Base-by-base conservation (phyloP, 1,140 invertebrate species). In the Drosophila santomea region DNA sequence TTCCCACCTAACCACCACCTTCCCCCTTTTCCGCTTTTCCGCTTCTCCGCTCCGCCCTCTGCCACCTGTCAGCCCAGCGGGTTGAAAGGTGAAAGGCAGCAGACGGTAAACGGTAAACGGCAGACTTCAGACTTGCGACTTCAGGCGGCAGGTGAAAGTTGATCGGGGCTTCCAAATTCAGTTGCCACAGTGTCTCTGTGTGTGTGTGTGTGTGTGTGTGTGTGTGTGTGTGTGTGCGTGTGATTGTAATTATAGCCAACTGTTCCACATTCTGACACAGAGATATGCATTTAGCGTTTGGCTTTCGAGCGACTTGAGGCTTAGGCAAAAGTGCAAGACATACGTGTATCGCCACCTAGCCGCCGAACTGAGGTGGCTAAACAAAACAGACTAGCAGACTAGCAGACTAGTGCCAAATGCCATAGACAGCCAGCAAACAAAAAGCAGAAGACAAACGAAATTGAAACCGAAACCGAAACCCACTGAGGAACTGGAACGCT, bases 191-290 rank as follows among this genome's bases (percentile, higher is more conserved):
- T 15, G 6, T 7, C 7, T 7, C 41, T n/a, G n/a, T n/a, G n/a
- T 15, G 7, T 43, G 14, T 15, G 14, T 15, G 14, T 41, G 14
- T 32, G 28, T 28, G 3, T 44, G 8, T 11, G 15, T 23, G 15
- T 11, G 3, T 4, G 10, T 12, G 48, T 20, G 3, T 44, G 8
- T 11, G 15, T 23, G 15, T 11, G 3, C 11, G 10, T 12, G 48
- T 69, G 66, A 39, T 48, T 58, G 61, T 75, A 76, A 75, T 76
- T 75, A 76, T 76, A 76, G 73, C 72, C 71, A 67, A 76, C 62
- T 76, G 73, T 54, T 58, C 73, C 73, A 76, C 73, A 76, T 76
- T 76, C 62, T 38, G 68, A 17, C 47, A 35, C 50, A 75, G 47
- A 75, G 61, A 75, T 57, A 67, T 75, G 73, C 61, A 48, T 74